Evolutionary conservation across 2,797 vertebrate genomes (phyloP), one percentile per base, ranked within the genome.

Genomic region (Helicolenus hilgendorfi): DNA sequence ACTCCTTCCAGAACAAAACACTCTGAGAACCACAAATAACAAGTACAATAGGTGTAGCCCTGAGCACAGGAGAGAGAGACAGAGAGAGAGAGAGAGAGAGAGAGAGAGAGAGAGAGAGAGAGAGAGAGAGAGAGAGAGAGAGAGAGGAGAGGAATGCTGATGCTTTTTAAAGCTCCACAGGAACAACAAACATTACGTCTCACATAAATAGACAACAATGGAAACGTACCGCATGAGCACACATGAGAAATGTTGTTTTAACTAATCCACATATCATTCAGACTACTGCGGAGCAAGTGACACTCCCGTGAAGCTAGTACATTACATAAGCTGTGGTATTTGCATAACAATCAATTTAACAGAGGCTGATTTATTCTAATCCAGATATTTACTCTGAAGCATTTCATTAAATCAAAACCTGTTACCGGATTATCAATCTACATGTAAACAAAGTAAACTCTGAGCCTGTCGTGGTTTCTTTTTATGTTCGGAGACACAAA

Each of bases 11-110:
- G 45, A 7, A 24, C 38, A 20, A 59, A 72, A 55, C 45, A 53
- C 29, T 69, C 33, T 1, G 72, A 85, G 56, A 41, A 53, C n/a
- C 36, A 20, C 27, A 73, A 62, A 65, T 20, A 85, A 56, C 41
- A 36, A 49, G 45, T 49, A 49, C 45, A 62, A 27, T 38, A 91
- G 88, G 84, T 78, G 90, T 89, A 86, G 91, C 77, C 71, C 11
- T 1, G 62, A 33, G 22, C n/a, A 24, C 9, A 4, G 22, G 49
- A 5, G 41, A 74, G n/a, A 72, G 5, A 72, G 6, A 72, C 3
- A 27, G 27, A 27, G 27, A 27, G 27, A 27, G 27, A 27, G 27
- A 27, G 27, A 27, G 27, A 27, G 27, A 27, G 27, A 27, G 27
- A 27, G 27, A 27, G 27, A 27, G 27, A 27, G 27, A 27, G 27